These are phyloP conservation scores for Emmelina monodactyla DNA, from an alignment of 2,888 invertebrate genomes.

Conservation along the genomic window DNA sequence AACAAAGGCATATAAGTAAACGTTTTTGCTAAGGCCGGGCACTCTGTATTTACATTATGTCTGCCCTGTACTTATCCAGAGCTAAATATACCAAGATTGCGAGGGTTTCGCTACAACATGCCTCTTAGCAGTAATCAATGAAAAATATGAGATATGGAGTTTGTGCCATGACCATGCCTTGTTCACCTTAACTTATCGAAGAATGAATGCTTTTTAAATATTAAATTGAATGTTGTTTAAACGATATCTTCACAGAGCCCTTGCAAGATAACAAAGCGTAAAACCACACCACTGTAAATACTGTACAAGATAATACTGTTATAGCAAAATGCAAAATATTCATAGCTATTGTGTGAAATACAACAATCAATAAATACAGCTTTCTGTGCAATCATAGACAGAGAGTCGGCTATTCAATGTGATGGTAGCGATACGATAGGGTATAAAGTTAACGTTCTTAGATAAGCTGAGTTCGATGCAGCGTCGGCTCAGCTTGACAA, in stretches of 20 bases:
- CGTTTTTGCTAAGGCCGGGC: constrained; percentile 25
- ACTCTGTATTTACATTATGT: constrained; percentile 18
- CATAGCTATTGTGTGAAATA: neutral
- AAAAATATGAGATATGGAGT: neutral
- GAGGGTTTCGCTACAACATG: neutral
- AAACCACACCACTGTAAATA: too few relatives aligned
- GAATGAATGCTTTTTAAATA: neutral
- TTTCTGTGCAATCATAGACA: neutral
- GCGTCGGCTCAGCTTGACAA: constrained; percentile 45
- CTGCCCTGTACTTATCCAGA: constrained; percentile 20
- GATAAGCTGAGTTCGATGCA: constrained; percentile 18
- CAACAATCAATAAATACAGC: neutral
- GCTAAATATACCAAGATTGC: constrained; percentile 2
- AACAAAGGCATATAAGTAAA: constrained; percentile 37
- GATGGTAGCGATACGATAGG: neutral
- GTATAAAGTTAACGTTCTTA: neutral
- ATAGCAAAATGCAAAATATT: neutral
- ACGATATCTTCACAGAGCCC: neutral
- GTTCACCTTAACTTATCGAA: neutral
- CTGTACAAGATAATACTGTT: too few relatives aligned
- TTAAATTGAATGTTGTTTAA: neutral
- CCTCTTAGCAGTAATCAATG: neutral
- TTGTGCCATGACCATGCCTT: neutral
- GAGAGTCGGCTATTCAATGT: neutral
- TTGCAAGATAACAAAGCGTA: neutral